Evolutionary conservation across 2,888 invertebrate species (phyloP).

Genomic region (Pardosa pseudoannulata): DNA sequence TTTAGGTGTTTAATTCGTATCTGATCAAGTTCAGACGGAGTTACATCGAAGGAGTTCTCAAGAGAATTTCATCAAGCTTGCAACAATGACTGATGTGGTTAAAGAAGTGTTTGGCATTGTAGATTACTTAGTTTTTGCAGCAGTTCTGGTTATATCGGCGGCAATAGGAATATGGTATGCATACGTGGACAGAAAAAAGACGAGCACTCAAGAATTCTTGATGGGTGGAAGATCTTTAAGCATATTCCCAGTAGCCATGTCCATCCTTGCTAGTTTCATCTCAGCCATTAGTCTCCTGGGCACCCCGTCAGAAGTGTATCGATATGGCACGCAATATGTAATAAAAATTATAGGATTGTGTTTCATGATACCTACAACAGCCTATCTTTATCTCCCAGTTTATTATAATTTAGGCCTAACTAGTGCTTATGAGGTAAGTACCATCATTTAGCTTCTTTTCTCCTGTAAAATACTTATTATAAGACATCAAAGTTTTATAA

Average conservation of each 20-base stretch:
- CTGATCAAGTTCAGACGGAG: too few relatives aligned
- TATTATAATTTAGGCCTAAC: conserved; percentile 89
- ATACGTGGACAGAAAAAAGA: conserved; percentile 82
- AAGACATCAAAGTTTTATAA: too few relatives aligned
- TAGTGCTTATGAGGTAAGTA: conserved; percentile 90
- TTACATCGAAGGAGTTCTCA: too few relatives aligned
- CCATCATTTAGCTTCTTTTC: too few relatives aligned
- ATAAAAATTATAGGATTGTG: conserved; percentile 88
- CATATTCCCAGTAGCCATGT: conserved; percentile 91
- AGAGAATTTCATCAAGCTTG: too few relatives aligned
- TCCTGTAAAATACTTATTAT: too few relatives aligned
- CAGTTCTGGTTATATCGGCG: conserved; percentile 87
- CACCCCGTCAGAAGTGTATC: conserved; percentile 94
- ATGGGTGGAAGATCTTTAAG: conserved; percentile 85
- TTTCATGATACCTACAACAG: conserved; percentile 80
- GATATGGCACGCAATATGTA: conserved; percentile 91
- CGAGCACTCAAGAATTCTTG: conserved; percentile 86
- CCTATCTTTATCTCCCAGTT: conserved; percentile 88
- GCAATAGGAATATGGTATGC: conserved; percentile 91
- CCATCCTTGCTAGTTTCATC: conserved; percentile 92
- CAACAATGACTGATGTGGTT: background rate
- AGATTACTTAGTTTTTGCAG: conserved; percentile 86
- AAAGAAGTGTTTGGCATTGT: conserved; percentile 46
- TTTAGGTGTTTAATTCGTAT: too few relatives aligned
- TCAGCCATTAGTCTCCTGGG: conserved; percentile 93